Conservation (phyloP, 1,140 invertebrate genomes). For the Bombus vancouverensis region DNA sequence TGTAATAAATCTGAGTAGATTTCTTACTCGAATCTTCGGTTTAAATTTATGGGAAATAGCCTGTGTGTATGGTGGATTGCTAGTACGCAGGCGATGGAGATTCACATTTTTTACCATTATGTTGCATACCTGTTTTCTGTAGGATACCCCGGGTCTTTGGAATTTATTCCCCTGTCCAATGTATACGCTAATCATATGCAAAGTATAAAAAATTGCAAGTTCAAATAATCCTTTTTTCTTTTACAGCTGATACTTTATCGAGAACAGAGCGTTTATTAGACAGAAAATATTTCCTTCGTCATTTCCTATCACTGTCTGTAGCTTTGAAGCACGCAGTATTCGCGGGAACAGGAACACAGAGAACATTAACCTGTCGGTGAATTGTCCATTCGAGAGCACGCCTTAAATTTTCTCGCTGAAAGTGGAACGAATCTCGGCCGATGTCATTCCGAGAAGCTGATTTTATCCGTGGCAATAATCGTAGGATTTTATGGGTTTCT, state of each 20-base stretch:
- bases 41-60: not conserved
- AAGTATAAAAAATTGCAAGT: not conserved
- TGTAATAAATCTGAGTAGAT: not conserved
- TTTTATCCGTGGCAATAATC: slow-evolving; percentile 17
- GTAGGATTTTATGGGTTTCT: slow-evolving; percentile 28
- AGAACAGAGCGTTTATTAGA: not conserved
- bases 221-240: not conserved
- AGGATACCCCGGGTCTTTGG: not conserved
- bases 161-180: not conserved
- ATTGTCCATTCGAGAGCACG: not conserved
- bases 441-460: slow-evolving; percentile 34
- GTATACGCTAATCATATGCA: not conserved
- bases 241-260: not conserved
- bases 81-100: not conserved
- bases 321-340: not conserved
- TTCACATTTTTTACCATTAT: not conserved
- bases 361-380: slow-evolving; percentile 15
- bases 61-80: not conserved
- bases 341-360: not conserved
- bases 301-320: not conserved
- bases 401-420: slow-evolving; percentile 18
- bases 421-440: slow-evolving; percentile 40
- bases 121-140: not conserved
- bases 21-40: not conserved
- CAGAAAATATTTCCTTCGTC: not conserved